Base-by-base conservation (phyloP, 2,113 vertebrate species). In the Triplophysa dalaica region DNA sequence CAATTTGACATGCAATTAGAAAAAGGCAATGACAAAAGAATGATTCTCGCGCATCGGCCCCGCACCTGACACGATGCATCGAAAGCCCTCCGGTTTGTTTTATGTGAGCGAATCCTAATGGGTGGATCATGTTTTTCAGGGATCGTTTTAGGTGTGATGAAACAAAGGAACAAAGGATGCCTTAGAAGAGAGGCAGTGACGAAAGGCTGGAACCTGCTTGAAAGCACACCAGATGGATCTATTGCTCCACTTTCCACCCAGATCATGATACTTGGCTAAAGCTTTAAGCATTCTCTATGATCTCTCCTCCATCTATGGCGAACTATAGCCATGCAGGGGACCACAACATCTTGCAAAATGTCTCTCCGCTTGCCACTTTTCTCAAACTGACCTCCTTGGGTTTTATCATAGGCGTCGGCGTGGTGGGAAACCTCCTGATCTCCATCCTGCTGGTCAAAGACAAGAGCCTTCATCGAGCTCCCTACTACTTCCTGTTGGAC, bases 311-410 rank as follows among this genome's bases (percentile, higher is more conserved):
- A 98, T 98, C 98, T 98, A 99, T 99, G 98, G 98, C 98, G 98
- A 99, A 99, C 96, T 98, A 98, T 95, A 99, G 98, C 95, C 98
- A 99, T 98, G 97, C 98, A 97, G 95, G 96, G 94, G 97, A 98
- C 97, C 92, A 94, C 90, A 98, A 96, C 96, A 96, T 98, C 95
- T 95, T 99, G 93, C 97, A 99, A 94, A 98, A 96, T 94, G 96
- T 98, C 87, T 99, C 97, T 94, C 98, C 97, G 94, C 95, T 99
- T 87, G 96, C 96, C 93, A 98, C 98, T 75, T 99, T 99, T 93
- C 96, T 99, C 93, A 99, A 99, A 96, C 93, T 99, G 95, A 99
- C 98, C 93, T 99, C 98, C 82, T 90, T 99, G 93, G 98, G 98
- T 90, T 99, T 99, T 91, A 99, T 99, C 92, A 98, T 99, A 86